Conservation (phyloP, 2,113 vertebrate genomes). For the Motacilla alba region DNA sequence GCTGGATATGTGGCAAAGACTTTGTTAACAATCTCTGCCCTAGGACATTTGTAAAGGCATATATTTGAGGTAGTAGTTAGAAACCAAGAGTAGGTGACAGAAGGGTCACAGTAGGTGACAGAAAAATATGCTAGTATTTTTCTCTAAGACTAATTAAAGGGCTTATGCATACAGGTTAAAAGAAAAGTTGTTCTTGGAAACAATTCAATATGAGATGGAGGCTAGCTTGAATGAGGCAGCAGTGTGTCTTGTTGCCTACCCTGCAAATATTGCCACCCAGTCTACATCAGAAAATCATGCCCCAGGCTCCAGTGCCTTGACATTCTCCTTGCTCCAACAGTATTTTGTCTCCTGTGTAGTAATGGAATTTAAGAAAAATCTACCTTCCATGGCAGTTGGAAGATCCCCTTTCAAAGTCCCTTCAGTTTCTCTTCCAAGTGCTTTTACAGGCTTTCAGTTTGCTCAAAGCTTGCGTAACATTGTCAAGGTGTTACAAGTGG, state of each 20-base stretch:
- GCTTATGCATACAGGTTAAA: not conserved
- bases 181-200: not conserved
- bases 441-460: not conserved
- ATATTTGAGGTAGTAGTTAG: not conserved
- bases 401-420: not conserved
- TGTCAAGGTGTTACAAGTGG: not conserved
- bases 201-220: not conserved
- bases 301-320: not conserved
- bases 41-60: not conserved
- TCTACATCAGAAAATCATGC: not conserved
- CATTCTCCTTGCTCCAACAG: not conserved
- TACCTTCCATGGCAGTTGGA: not conserved
- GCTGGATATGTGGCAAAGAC: not conserved
- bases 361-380: not conserved
- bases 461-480: not conserved
- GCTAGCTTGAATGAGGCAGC: not conserved
- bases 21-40: rapidly evolving
- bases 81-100: not conserved
- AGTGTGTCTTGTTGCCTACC: not conserved
- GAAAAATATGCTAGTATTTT: not conserved
- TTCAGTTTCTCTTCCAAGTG: not conserved
- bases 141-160: not conserved
- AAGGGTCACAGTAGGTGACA: not conserved
- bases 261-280: not conserved
- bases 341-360: not conserved